Conservation (phyloP, 2,797 vertebrate species). For the Diglossa cyanea region DNA sequence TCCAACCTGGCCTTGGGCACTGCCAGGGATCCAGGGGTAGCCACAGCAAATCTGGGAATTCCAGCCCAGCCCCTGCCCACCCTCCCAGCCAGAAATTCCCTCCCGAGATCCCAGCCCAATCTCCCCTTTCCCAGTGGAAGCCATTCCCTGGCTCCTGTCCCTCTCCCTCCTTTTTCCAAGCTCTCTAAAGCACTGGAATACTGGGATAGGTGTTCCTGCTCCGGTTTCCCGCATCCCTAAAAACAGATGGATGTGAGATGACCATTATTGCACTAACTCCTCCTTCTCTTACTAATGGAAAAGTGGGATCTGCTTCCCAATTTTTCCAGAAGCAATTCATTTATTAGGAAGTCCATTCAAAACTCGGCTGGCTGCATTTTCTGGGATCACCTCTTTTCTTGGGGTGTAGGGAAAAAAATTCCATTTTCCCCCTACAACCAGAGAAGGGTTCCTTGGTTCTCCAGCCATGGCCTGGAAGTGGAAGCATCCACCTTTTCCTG, state of each 20-base stretch:
- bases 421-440: no score
- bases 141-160: background rate
- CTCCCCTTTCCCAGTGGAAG: background rate
- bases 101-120: background rate
- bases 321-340: background rate
- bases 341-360: background rate
- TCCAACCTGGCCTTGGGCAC: accelerated
- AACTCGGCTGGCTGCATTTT: background rate
- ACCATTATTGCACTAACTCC: accelerated
- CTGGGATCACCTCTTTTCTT: background rate
- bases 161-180: background rate
- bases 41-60: background rate
- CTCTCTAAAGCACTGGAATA: background rate
- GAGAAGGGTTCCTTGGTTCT: background rate
- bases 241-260: accelerated
- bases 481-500: background rate
- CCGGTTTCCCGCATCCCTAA: background rate
- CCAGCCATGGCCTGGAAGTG: accelerated
- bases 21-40: background rate
- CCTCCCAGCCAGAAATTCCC: background rate
- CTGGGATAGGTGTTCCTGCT: background rate
- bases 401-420: background rate
- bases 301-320: background rate
- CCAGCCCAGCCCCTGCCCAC: background rate
- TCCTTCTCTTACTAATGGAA: background rate